Base-by-base conservation (phyloP, 2,113 vertebrate species). In the Mus pahari region DNA sequence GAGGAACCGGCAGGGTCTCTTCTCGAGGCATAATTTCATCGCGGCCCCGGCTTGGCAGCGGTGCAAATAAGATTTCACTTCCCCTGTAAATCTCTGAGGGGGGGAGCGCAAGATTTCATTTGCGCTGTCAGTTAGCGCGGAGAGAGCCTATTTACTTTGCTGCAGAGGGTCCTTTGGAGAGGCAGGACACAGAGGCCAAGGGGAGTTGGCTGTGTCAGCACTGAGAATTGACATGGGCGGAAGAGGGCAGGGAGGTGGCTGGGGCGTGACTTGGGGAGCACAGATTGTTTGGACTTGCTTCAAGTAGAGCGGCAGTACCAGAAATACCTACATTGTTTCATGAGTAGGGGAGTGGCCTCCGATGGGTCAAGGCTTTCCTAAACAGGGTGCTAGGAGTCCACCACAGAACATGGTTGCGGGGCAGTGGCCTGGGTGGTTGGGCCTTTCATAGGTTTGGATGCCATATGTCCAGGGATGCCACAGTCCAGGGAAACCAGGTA, bases 1-100 rank as follows among this genome's bases (percentile, higher is more conserved):
- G 1, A 50, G 86, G 79, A 88, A 87, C 71, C 20, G 1, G 73
- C 96, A 9, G 0, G 66, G 91, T 48, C 95, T 86, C 92, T 87
- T 79, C 90, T 28, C 8, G 0, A 91, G 95, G 95, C 96, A 20
- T 94, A 83, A 97, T 97, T 96, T 95, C 95, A 89, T 96, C 68
- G 22, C 3, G 31, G 55, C 96, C 96, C 77, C 22, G 73, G 88
- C 96, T 95, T 98, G 97, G 97, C 97, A 97, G 97, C 12, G 1
- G 95, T 92, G 97, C 97, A 97, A 97, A 97, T 97, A 97, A 97
- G 97, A 96, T 97, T 96, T 96, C 96, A 94, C 96, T 74, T 91
- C 95, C 96, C 95, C 90, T 48, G 96, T 97, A 93, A 95, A 94
- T 96, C 97, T 97, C 83, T 0, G 17, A 6, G 28, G 78, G 88